phyloP scores from a whole-genome alignment of 2,888 invertebrate genomes.

The Leistus spinibarbis region DNA sequence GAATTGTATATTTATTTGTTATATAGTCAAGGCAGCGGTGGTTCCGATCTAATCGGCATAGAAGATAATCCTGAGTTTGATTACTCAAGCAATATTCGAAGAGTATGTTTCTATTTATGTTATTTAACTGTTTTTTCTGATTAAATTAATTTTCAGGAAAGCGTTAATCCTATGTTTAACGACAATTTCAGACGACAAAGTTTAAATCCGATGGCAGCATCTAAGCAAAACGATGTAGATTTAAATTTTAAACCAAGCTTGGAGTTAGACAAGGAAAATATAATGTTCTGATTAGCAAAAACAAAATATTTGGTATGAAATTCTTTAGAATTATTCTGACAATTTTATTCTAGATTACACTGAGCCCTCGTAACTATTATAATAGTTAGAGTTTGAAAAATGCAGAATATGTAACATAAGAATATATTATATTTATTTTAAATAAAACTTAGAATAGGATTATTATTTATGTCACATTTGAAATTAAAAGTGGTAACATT shows the following conservation, averaged over 20 bases:
- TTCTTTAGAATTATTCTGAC: not conserved
- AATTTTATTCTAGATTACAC: not conserved
- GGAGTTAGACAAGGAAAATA: not conserved
- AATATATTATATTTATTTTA: not conserved
- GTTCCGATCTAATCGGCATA: constrained; percentile 70
- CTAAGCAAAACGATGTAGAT: constrained; percentile 3
- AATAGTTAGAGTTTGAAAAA: not conserved
- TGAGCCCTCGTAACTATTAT: not conserved
- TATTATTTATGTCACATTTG: too few species aligned
- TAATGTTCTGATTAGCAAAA: constrained; percentile 9
- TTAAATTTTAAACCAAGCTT: constrained; percentile 4
- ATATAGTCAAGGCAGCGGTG: constrained; percentile 64
- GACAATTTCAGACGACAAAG: constrained; percentile 1
- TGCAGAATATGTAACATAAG: not conserved
- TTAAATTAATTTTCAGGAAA: constrained; percentile 2
- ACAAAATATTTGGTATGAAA: not conserved
- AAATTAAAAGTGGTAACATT: too few species aligned
- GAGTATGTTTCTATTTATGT: constrained; percentile 15
- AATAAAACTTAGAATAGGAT: too few species aligned
- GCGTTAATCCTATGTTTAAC: constrained; percentile 13
- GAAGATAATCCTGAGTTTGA: constrained; percentile 70
- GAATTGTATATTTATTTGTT: not conserved
- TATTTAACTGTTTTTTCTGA: not conserved
- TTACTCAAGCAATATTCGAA: constrained; percentile 44
- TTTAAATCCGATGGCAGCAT: not conserved